Evolutionary conservation across 2,888 invertebrate species (phyloP).

Genomic region (Minunthozetes semirufus): DNA sequence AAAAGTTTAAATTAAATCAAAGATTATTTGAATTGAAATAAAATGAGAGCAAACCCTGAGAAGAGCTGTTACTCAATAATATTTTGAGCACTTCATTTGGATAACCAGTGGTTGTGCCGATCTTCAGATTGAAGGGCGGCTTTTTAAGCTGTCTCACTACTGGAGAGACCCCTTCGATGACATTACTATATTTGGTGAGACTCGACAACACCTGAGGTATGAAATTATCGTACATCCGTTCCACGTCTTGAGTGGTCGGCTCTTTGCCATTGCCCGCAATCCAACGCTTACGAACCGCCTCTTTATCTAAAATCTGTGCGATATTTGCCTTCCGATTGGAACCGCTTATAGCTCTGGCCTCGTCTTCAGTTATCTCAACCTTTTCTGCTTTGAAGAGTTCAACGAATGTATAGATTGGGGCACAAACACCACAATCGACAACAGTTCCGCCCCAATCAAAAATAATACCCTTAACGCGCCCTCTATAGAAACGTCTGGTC

Average conservation of each 20-base stretch:
- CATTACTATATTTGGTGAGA: conserved; percentile 44
- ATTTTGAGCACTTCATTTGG: conserved; percentile 47
- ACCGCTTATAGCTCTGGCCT: conserved; percentile 50
- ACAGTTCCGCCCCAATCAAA: conserved; percentile 46
- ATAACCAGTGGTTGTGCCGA: conserved; percentile 48
- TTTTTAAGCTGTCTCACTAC: conserved; percentile 2
- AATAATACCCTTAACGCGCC: conserved; percentile 17
- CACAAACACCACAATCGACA: conserved; percentile 49
- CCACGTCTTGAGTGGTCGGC: conserved; percentile 46
- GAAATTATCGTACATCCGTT: conserved; percentile 48
- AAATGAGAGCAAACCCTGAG: conserved; percentile 44
- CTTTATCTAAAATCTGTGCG: conserved; percentile 45
- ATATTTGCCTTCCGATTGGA: conserved; percentile 43
- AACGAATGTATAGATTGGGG: conserved; percentile 48
- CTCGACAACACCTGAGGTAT: conserved; percentile 46
- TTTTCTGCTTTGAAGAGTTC: conserved; percentile 46
- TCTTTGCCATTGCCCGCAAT: conserved; percentile 43
- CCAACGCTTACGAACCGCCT: conserved; percentile 46
- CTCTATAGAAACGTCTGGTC: conserved; percentile 21
- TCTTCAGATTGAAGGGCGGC: conserved; percentile 43
- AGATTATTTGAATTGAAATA: not conserved
- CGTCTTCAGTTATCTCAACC: conserved; percentile 43
- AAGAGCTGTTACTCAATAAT: conserved; percentile 45
- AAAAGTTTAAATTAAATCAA: not conserved
- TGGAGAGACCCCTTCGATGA: conserved; percentile 43